phyloP scores from a whole-genome alignment of 2,888 invertebrate species.

The Dicycla oo region DNA sequence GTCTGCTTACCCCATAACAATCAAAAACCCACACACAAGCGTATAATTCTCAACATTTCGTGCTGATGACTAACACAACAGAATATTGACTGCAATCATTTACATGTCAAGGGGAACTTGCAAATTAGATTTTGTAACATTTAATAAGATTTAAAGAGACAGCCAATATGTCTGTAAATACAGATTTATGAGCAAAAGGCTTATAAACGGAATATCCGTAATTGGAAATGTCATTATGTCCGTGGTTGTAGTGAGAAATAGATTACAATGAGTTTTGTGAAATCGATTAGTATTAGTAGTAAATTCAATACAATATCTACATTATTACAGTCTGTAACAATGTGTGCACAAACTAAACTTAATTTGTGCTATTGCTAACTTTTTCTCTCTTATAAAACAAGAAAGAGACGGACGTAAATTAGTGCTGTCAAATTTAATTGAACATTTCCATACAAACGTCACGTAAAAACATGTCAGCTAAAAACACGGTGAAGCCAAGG shows the following conservation, averaged over 20 bases:
- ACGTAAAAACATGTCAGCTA: too few relatives aligned
- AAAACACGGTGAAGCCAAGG: too few relatives aligned
- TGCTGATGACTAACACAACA: constrained; percentile 56
- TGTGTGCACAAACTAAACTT: too few relatives aligned
- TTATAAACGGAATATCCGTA: constrained; percentile 35
- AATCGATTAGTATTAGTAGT: constrained; percentile 22
- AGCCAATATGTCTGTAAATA: constrained; percentile 48
- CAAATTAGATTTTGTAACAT: constrained; percentile 57
- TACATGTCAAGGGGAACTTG: constrained; percentile 52
- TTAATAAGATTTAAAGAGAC: constrained; percentile 61
- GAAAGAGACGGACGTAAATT: too few relatives aligned
- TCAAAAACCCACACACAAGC: constrained; percentile 43
- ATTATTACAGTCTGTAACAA: too few relatives aligned
- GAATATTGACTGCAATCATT: constrained; percentile 36
- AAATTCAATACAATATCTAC: neutral
- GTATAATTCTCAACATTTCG: constrained; percentile 38
- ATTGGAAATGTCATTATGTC: constrained; percentile 54
- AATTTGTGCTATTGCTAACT: too few relatives aligned
- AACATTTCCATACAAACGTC: too few relatives aligned
- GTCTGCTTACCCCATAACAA: constrained; percentile 28
- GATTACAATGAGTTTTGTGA: constrained; percentile 37
- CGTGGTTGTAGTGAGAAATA: constrained; percentile 26
- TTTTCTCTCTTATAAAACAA: too few relatives aligned
- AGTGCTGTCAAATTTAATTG: too few relatives aligned
- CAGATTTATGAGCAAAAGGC: constrained; percentile 42